Percentiles rank a stretch among this genome's conserved stretches.
Conservation (phyloP, 2,113 vertebrate genomes). For the Pelodiscus sinensis region DNA sequence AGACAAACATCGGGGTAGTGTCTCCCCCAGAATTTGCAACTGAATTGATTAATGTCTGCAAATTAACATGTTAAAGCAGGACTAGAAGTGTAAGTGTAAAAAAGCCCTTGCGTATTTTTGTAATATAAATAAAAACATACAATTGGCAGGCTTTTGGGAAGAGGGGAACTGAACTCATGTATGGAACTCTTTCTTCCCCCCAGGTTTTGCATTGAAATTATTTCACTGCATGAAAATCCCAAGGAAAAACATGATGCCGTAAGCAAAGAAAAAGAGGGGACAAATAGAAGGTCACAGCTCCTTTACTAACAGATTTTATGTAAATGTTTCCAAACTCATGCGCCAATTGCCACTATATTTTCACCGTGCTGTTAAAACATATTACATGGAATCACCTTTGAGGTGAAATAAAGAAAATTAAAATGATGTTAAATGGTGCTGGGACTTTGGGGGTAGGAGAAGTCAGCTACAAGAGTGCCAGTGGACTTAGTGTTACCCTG, state of each 20-base stretch:
- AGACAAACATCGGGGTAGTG: neutral
- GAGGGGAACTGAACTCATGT: neutral
- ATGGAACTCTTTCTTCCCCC: neutral
- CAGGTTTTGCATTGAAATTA: conserved; percentile 12
- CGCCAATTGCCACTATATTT: neutral
- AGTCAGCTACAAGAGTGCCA: neutral
- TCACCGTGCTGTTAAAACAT: neutral
- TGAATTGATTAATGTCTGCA: neutral
- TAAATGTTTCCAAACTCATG: neutral
- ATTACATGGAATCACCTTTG: neutral
- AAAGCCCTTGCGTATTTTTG: neutral
- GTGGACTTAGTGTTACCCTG: neutral
- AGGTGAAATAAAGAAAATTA: conserved; percentile 4
- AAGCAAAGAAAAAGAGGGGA: neutral
- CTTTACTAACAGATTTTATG: neutral
- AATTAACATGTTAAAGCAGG: conserved; percentile 35
- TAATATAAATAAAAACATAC: conserved; percentile 42
- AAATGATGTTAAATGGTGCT: neutral
- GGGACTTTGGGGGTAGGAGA: neutral
- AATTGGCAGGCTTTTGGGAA: neutral
- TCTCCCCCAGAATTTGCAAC: neutral
- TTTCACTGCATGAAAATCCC: neutral
- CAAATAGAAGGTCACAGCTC: neutral
- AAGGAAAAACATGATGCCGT: neutral
- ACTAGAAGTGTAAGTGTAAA: neutral